phyloP scores from a whole-genome alignment of 2,888 invertebrate species.

The Monochamus alternatus region DNA sequence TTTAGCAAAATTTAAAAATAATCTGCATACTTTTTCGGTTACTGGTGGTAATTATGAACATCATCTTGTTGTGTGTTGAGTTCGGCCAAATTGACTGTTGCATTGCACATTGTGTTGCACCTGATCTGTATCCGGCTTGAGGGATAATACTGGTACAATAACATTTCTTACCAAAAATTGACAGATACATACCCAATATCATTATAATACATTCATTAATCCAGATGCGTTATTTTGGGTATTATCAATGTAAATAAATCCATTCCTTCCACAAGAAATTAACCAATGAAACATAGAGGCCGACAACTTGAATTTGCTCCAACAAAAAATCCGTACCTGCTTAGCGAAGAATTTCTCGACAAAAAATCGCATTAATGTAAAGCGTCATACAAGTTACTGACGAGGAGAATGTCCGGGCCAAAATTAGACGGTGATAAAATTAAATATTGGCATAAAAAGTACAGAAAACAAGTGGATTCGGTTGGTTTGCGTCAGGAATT shows the following conservation, averaged over 20 bases:
- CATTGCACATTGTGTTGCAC: no score
- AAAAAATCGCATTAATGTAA: neutral
- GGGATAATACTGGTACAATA: no score
- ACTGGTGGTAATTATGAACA: no score
- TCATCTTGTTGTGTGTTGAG: no score
- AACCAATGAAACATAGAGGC: neutral
- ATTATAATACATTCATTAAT: no score
- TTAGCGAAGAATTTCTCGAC: neutral
- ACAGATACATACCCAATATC: no score
- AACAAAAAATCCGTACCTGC: neutral
- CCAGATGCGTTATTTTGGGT: no score
- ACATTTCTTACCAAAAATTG: no score
- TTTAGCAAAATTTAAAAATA: no score
- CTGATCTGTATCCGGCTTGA: no score
- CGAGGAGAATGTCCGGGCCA: neutral
- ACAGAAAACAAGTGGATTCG: neutral
- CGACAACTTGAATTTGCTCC: neutral
- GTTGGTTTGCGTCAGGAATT: neutral
- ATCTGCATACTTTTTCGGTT: no score
- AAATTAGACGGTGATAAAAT: neutral
- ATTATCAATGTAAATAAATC: neutral
- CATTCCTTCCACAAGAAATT: neutral
- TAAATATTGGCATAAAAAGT: neutral
- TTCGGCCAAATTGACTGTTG: no score
- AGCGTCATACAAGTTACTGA: neutral